These are phyloP conservation scores for Alexandromys fortis DNA, from an alignment of 2,113 vertebrate species.

Conservation along the genomic window DNA sequence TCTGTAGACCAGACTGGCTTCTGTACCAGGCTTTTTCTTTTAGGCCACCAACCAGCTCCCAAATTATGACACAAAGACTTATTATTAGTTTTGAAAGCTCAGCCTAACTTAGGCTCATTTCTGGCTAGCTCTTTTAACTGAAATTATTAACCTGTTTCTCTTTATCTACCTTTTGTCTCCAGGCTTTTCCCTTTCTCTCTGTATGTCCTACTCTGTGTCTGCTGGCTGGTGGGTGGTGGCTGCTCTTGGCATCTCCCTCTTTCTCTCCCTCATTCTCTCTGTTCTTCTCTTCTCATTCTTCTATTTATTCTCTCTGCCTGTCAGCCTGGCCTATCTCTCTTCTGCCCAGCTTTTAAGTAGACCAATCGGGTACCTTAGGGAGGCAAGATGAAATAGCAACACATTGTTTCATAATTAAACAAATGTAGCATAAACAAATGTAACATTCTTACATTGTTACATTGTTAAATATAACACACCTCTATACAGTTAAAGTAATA, in stretches of 20 bases:
- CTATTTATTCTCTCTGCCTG: background rate
- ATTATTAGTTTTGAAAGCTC: background rate
- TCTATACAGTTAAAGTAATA: background rate
- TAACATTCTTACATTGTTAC: background rate
- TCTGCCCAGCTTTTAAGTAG: background rate
- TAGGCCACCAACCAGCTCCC: background rate
- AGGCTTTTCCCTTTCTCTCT: background rate
- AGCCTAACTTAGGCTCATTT: background rate
- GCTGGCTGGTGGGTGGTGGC: background rate
- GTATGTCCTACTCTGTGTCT: background rate
- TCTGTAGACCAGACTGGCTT: background rate
- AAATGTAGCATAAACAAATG: background rate
- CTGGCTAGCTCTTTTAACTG: background rate
- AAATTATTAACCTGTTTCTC: background rate
- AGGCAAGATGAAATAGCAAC: background rate
- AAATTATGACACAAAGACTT: background rate
- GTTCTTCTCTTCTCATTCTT: background rate
- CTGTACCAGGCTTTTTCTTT: background rate
- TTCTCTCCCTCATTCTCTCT: background rate
- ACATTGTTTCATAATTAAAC: background rate
- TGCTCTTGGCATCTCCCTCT: background rate
- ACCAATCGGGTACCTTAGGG: background rate
- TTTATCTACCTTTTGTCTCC: background rate
- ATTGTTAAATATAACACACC: background rate
- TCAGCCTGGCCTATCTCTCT: background rate